Percentiles rank a stretch among this genome's conserved stretches.
Conservation (phyloP, 2,113 vertebrate genomes). For the Ptychochromis oligacanthus region DNA sequence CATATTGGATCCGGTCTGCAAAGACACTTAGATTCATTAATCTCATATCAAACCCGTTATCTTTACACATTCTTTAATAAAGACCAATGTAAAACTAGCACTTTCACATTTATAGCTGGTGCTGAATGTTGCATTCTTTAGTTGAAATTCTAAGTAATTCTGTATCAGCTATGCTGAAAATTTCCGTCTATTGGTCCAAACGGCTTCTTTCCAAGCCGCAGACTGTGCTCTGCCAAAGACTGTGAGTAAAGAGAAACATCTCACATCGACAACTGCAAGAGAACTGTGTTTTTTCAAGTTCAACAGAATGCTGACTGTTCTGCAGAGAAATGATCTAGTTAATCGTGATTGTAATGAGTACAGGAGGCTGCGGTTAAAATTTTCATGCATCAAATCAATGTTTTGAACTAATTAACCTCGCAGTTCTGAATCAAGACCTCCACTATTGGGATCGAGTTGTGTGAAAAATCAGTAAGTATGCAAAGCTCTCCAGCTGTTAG, state of each 20-base stretch:
- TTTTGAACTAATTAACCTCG: not conserved
- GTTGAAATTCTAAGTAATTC: not conserved
- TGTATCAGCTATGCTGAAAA: not conserved
- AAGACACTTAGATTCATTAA: not conserved
- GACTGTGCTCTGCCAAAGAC: not conserved
- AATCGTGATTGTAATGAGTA: not conserved
- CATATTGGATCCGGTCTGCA: not conserved
- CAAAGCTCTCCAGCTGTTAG: too few species aligned
- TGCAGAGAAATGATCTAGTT: not conserved
- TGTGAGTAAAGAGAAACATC: slow-evolving; percentile 5
- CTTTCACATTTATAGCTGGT: not conserved
- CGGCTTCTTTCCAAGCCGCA: not conserved
- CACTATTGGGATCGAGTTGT: not conserved
- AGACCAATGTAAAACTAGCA: not conserved
- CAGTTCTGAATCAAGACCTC: not conserved
- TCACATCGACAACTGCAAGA: not conserved
- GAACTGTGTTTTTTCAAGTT: not conserved
- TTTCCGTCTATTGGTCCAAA: not conserved
- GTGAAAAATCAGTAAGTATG: not conserved
- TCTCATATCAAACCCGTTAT: not conserved
- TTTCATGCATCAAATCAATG: not conserved
- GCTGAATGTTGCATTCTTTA: not conserved
- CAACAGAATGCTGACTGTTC: not conserved
- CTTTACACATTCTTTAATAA: too few species aligned
- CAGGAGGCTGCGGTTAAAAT: not conserved